Base-by-base conservation (phyloP, 2,888 invertebrate species). In the Monochamus alternatus region DNA sequence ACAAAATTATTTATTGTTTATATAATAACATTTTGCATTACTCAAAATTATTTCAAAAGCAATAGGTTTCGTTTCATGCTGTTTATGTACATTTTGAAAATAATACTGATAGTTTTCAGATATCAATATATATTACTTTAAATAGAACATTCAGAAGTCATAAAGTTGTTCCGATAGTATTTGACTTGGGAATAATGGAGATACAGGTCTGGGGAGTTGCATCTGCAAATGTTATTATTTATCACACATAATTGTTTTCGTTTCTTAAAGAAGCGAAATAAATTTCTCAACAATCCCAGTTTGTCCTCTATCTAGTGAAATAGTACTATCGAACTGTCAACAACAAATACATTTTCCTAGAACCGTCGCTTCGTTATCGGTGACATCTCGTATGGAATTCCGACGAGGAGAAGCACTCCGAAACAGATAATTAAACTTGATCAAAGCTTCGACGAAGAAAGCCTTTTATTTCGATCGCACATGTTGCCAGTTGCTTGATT, bases 401-500 rank as follows among this genome's bases (percentile, higher is more conserved):
- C 60, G 51, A 22, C 4, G 67, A 67, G 55, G 38, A 67, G 55
- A 58, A n/a, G 38, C 32, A 14, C 55, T 58, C 14, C 38, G 30
- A 58, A 68, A 59, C 58, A 68, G 68, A 68, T 68, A 68, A 68
- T 68, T 68, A 68, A 68, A 68, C 59, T 59, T 43, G 68, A 68
- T 68, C 68, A 69, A 69, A 62, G 69, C 60, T 47, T 51, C 12
- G 5, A 3, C 9, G 43, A 59, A 69, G 69, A 69, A 44, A 69
- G 69, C 60, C 68, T 55, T 69, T 69, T 69, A 69, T 69, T 69
- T 69, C n/a, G 22, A 38, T 58, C 30, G 60, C 69, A 60, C 69
- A 60, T 69, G 69, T 59, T 69, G 69, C 69, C 59, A 60, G 69
- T 69, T 60, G n/a, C 69, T 59, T 58, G 69, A 69, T 69, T 60